These are phyloP conservation scores for Drosophila paucipuncta DNA, from an alignment of 2,888 invertebrate genomes.

Conservation along the genomic window DNA sequence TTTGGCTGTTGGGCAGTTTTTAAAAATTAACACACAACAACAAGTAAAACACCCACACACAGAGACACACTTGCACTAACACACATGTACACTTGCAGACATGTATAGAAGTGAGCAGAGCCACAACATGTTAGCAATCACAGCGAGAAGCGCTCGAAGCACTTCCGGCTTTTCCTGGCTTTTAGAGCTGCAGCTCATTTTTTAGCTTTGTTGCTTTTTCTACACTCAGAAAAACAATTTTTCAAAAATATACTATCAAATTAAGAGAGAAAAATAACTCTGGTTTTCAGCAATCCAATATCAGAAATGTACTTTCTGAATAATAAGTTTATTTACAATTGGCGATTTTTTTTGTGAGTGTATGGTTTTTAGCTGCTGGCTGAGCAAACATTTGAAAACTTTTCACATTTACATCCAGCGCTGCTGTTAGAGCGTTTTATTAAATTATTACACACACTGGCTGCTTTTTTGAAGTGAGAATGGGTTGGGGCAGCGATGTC, in stretches of 20 bases:
- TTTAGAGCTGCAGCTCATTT: slow-evolving; percentile 36
- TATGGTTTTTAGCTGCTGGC: slow-evolving; percentile 39
- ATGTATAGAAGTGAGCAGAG: slow-evolving; percentile 36
- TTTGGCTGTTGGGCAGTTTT: slow-evolving; percentile 75
- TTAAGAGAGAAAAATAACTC: background rate
- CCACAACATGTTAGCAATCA: slow-evolving; percentile 72
- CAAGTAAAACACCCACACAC: slow-evolving; percentile 26
- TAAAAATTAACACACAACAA: slow-evolving; percentile 75
- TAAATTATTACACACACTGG: slow-evolving; percentile 70
- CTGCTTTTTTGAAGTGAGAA: background rate
- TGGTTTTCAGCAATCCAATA: background rate
- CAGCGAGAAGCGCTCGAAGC: slow-evolving; percentile 59
- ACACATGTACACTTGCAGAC: slow-evolving; percentile 11
- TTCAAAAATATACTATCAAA: background rate
- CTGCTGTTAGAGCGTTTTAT: slow-evolving; percentile 77
- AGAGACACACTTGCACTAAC: slow-evolving; percentile 22
- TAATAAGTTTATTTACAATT: background rate
- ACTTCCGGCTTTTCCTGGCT: slow-evolving; percentile 57
- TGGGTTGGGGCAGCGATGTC: background rate
- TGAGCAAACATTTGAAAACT: slow-evolving; percentile 75
- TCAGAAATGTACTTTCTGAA: background rate
- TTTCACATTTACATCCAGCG: slow-evolving; percentile 79
- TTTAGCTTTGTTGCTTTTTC: slow-evolving; percentile 4
- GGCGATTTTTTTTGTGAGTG: background rate
- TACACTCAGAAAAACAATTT: background rate